Base-by-base conservation (phyloP, 1,140 invertebrate species). In the Pseudoatta argentina region DNA sequence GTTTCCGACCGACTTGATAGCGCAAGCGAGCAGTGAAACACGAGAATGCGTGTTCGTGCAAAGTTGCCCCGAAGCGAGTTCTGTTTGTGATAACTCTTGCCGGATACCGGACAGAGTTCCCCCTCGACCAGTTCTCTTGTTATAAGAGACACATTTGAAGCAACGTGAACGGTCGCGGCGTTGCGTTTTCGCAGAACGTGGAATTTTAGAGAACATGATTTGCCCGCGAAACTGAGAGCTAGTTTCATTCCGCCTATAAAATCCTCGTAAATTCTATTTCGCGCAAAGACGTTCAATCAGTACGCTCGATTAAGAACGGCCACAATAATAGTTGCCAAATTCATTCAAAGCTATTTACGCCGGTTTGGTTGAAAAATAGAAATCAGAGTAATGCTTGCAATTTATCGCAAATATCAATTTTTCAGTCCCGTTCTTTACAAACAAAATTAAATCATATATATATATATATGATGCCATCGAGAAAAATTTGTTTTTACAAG, bases 1-100 rank as follows among this genome's bases (percentile, higher is more conserved):
- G 24, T 75, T 83, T 83, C 69, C 69, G 79, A 63, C 79, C 69
- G 79, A 83, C 79, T 83, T 83, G 69, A 83, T 83, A 83, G 55
- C 69, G 55, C 39, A 51, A 73, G 55, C 79, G 79, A 73, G 69
- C 79, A 72, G 18, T 34, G 67, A 39, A 61, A 55, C 79, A 73
- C 66, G 79, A 73, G 53, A 82, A 55, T 21, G 79, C 69, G 57
- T 63, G 44, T 48, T 51, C 44, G 79, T 48, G 79, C 69, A 83
- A 75, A 75, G 24, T 83, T 83, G 14, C 55, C 79, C 14, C 18
- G 21, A 21, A 53, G 79, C 39, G 69, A 51, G 44, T 34, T 67
- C 64, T 63, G 69, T 34, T 61, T 71, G 55, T 61, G 79, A 83
- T 75, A 83, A 83, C n/a, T 30, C 79, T 61, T 57, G 53, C 18